Percentiles rank a stretch among this genome's conserved stretches.
Conservation (phyloP, 2,113 vertebrate species). For the Megalops atlanticus region DNA sequence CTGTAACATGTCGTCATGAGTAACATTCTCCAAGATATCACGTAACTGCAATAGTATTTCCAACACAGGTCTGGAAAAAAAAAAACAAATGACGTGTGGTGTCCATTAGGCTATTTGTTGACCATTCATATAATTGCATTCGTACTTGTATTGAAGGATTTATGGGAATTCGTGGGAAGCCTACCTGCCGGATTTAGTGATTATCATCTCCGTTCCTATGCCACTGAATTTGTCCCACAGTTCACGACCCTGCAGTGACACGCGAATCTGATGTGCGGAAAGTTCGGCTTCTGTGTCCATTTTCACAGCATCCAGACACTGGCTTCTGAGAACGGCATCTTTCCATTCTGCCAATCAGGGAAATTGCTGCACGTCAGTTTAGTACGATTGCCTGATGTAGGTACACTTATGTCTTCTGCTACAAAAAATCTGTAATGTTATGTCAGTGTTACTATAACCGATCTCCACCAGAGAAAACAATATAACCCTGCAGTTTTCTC, state of each 20-base stretch:
- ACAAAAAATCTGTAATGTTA: not conserved
- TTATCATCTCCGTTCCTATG: slow-evolving; percentile 59
- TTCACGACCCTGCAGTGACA: slow-evolving; percentile 49
- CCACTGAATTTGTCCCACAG: slow-evolving; percentile 53
- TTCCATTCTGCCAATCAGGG: slow-evolving; percentile 22
- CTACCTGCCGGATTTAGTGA: slow-evolving; percentile 60
- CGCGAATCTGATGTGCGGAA: slow-evolving; percentile 40
- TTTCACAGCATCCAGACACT: not conserved
- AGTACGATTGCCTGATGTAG: not conserved
- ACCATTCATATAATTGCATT: too few relatives aligned
- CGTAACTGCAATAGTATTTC: too few relatives aligned
- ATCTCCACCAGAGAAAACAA: not conserved
- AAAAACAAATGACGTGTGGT: too few relatives aligned
- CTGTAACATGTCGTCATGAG: too few relatives aligned
- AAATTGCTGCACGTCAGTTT: not conserved
- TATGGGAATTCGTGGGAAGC: not conserved
- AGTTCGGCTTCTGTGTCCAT: slow-evolving; percentile 33
- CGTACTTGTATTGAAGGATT: not conserved
- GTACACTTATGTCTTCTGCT: not conserved
- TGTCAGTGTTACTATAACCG: not conserved
- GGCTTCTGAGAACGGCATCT: slow-evolving; percentile 17
- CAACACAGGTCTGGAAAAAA: too few relatives aligned
- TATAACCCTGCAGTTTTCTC: not conserved
- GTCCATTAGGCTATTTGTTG: too few relatives aligned
- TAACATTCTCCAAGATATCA: too few relatives aligned